Base-by-base conservation (phyloP, 1,140 invertebrate species). In the Eupeodes corollae region DNA sequence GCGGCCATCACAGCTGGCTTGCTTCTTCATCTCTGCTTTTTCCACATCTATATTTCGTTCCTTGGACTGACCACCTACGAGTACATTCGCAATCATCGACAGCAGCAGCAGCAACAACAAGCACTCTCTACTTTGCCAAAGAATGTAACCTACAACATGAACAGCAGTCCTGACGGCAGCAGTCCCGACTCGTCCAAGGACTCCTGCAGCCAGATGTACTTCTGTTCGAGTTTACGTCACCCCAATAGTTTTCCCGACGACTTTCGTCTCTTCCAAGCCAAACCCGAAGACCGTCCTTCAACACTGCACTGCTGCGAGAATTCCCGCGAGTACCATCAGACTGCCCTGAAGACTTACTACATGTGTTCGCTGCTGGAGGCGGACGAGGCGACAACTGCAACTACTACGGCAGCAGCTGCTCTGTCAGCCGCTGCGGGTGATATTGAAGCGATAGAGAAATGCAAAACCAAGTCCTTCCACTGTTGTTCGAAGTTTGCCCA, bases 11-110 rank as follows among this genome's bases (percentile, higher is more conserved):
- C 87, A 5, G 79, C 85, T 1, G 80, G 80, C 16, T 71, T 94
- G 16, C 73, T 96, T 10, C 72, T 89, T 15, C 91, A 97, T 72
- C 73, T 97, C 18, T 87, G 88, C 61, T 83, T 86, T 63, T 92
- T 92, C 69, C 88, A 93, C 69, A 79, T 88, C 38, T 92, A 91
- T 68, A 88, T 91, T 59, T 83, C 82, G 9, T 79, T 82, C 51
- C 69, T 89, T 45, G 88, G 88, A 0, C 69, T 92, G 14, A 91
- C 89, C 6, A 94, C 90, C 0, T 94, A 91, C 67, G 90, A 93
- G 63, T 94, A 91, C 63, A 83, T 89, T 37, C 63, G 79, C 2
- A 78, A 75, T 45, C 79, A 81, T 55, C 65, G 79, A 0, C 72
- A 63, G 55, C 42, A 21, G 44, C 38, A 32, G 18, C 46, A 32